A percentile compares a stretch with the other conserved stretches of the same genome.
These are phyloP conservation scores for Triplophysa tibetana DNA, from an alignment of 2,113 vertebrate species.

Conservation along the genomic window DNA sequence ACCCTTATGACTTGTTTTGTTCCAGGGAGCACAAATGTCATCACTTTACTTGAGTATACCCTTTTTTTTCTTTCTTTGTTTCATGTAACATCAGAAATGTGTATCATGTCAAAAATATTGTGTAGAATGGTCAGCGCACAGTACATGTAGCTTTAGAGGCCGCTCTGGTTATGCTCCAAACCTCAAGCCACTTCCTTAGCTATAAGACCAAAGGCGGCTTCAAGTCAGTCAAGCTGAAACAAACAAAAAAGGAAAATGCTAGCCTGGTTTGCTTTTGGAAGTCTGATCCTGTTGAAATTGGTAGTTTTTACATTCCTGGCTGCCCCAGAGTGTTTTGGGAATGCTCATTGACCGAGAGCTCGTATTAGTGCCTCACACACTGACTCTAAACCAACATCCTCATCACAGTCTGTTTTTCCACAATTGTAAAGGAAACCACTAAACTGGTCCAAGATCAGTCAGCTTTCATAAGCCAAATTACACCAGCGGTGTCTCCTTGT, in stretches of 20 bases:
- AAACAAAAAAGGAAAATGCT: slow-evolving; percentile 28
- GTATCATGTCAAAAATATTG: neutral
- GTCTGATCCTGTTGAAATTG: slow-evolving; percentile 36
- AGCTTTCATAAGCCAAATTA: neutral
- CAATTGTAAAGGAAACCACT: slow-evolving; percentile 8
- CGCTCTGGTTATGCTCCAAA: slow-evolving; percentile 1
- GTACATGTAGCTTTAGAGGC: neutral
- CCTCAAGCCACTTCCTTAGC: slow-evolving; percentile 41
- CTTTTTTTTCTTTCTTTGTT: neutral
- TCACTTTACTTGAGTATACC: neutral
- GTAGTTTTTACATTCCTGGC: slow-evolving; percentile 50
- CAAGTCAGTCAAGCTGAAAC: slow-evolving; percentile 13
- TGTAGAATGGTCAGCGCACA: neutral
- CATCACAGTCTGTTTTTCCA: neutral
- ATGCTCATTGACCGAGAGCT: slow-evolving; percentile 37
- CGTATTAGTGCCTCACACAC: neutral
- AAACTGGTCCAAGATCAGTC: neutral
- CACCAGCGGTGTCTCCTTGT: neutral
- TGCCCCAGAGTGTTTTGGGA: slow-evolving; percentile 16
- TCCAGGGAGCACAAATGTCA: no score
- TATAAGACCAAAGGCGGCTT: slow-evolving; percentile 29
- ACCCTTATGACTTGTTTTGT: no score
- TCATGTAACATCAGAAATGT: slow-evolving; percentile 4
- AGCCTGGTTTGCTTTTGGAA: slow-evolving; percentile 32
- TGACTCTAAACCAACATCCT: neutral